A percentile compares a stretch with the other conserved stretches of the same genome.
These are phyloP conservation scores for Aurelia aurita complex sp. Pacific DNA, from an alignment of 30 jellyfish, hydroid and myxozoan species.

Conservation along the genomic window DNA sequence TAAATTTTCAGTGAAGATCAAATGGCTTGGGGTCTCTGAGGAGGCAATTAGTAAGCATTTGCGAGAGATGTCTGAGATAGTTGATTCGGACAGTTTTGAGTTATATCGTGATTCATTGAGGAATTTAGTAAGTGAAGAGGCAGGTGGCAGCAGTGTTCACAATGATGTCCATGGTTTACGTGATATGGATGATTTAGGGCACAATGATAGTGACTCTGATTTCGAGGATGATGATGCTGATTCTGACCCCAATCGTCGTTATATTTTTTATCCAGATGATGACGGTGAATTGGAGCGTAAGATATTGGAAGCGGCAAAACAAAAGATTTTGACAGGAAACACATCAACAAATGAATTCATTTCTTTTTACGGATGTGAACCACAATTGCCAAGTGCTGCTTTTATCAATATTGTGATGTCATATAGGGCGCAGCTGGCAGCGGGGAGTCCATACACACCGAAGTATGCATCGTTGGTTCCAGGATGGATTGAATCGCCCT, in stretches of 20 bases:
- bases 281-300: neutral
- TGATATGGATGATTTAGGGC: no score
- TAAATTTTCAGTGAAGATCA: no score
- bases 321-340: conserved; percentile 4
- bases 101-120: no score
- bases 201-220: conserved; percentile 1
- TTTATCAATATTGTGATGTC: neutral
- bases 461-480: neutral
- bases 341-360: conserved; percentile 5
- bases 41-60: no score
- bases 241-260: neutral
- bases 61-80: no score
- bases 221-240: conserved; percentile 7
- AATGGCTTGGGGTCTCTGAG: no score
- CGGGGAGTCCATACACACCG: neutral
- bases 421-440: neutral
- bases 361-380: neutral
- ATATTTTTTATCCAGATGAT: neutral
- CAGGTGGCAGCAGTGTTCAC: no score
- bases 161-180: no score
- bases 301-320: conserved; percentile 4
- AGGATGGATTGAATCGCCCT: neutral
- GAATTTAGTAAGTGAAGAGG: no score
- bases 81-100: no score
- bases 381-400: conserved; percentile 8